These are phyloP conservation scores for Isurus oxyrinchus DNA, from an alignment of 2,113 vertebrate species.

Conservation along the genomic window DNA sequence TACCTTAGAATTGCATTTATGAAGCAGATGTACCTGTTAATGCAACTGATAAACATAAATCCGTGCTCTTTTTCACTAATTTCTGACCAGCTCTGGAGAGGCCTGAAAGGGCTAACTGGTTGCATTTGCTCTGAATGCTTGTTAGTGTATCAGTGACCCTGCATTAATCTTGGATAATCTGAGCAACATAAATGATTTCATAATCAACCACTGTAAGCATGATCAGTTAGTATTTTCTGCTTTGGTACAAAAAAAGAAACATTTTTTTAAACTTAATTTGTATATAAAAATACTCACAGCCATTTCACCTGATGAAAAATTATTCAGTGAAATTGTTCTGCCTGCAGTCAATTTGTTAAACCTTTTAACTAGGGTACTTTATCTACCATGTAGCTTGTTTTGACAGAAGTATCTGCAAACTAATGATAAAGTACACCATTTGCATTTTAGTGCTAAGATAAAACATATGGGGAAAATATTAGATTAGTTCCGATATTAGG, in stretches of 20 bases:
- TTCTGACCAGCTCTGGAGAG: background rate
- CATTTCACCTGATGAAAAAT: background rate
- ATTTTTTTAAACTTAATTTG: background rate
- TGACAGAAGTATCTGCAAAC: background rate
- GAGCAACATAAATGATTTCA: background rate
- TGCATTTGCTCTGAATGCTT: background rate
- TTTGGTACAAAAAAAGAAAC: background rate
- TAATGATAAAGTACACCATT: background rate
- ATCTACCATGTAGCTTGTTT: background rate
- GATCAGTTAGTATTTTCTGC: background rate
- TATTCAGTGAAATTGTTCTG: background rate
- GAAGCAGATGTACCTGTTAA: background rate
- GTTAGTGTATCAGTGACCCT: background rate
- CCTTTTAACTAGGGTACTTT: background rate
- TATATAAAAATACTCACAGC: background rate
- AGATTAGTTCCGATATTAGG: no score
- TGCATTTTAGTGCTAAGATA: background rate
- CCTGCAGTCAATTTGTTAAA: background rate
- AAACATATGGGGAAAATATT: background rate
- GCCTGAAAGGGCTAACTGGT: background rate
- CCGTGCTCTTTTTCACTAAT: background rate
- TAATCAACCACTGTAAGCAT: background rate
- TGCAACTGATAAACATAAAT: slow-evolving; percentile 19
- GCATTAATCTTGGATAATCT: background rate
- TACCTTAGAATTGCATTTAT: slow-evolving; percentile 25